These are phyloP conservation scores for Sterrhoptilus dennistouni DNA, from an alignment of 2,113 vertebrate species.

Conservation along the genomic window DNA sequence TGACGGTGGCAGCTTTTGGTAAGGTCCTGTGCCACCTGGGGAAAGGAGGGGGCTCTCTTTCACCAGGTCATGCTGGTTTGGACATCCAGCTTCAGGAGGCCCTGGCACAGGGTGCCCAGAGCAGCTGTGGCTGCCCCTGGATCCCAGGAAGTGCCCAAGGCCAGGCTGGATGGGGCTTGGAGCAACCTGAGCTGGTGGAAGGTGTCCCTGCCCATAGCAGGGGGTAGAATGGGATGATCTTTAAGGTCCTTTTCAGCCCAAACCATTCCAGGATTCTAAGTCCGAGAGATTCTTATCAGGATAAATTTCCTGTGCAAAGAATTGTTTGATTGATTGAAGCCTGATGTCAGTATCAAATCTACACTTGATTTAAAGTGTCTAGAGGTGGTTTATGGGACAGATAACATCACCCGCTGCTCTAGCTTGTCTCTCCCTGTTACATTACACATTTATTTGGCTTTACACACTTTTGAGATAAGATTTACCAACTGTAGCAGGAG, in stretches of 20 bases:
- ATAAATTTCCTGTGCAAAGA: background rate
- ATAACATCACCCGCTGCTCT: background rate
- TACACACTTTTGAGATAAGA: background rate
- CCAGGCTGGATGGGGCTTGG: rapidly evolving
- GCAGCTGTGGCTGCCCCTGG: background rate
- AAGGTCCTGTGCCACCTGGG: background rate
- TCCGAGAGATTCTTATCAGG: background rate
- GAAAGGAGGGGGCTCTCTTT: background rate
- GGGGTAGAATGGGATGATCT: rapidly evolving
- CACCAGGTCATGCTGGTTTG: background rate
- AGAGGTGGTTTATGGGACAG: background rate
- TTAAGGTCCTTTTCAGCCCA: background rate
- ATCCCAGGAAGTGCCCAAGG: background rate
- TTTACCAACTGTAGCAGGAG: background rate
- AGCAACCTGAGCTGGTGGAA: rapidly evolving
- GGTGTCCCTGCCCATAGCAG: background rate
- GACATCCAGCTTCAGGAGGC: background rate
- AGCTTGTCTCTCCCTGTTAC: background rate
- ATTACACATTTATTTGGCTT: background rate
- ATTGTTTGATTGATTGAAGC: background rate
- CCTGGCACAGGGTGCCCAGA: background rate
- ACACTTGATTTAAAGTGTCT: background rate
- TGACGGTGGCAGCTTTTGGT: slow-evolving; percentile 61
- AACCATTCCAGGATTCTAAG: background rate
- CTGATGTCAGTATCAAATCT: background rate